Percentiles rank a stretch among this genome's conserved stretches.
Evolutionary conservation across 2,888 invertebrate genomes (phyloP).

Genomic region (Pristionchus arcanus): DNA sequence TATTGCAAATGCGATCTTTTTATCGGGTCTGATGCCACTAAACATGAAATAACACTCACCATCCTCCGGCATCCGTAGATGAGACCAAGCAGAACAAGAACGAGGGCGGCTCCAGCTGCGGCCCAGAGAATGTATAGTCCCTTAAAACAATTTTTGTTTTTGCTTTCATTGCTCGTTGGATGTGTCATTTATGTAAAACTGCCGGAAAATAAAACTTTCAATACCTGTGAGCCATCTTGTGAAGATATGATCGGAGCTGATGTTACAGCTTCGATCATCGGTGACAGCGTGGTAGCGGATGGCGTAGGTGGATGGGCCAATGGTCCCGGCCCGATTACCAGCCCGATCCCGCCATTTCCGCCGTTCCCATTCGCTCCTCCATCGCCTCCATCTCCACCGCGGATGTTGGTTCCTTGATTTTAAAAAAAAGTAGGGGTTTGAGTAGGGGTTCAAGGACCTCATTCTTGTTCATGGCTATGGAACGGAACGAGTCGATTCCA

Average conservation of each 20-base stretch:
- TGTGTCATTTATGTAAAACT: too few species aligned
- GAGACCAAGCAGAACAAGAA: background rate
- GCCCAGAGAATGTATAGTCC: background rate
- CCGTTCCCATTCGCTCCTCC: background rate
- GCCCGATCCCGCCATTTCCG: background rate
- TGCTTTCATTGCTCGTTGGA: background rate
- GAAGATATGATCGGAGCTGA: too few species aligned
- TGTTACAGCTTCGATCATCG: too few species aligned
- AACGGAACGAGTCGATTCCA: too few species aligned
- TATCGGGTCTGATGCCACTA: background rate
- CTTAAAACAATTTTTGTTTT: background rate
- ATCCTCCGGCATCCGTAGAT: background rate
- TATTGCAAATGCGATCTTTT: too few species aligned
- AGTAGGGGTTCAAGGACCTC: too few species aligned
- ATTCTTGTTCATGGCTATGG: too few species aligned
- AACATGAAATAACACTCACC: background rate
- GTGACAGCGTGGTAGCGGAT: too few species aligned
- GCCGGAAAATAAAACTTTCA: too few species aligned
- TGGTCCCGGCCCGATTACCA: background rate
- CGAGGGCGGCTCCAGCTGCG: background rate
- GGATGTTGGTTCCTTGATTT: too few species aligned
- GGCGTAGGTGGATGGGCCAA: background rate
- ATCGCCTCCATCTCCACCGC: background rate
- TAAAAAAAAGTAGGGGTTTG: too few species aligned
- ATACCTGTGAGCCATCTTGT: too few species aligned